Evolutionary conservation across 1,140 invertebrate species (phyloP).

Genomic region (Caenorhabditis latens): DNA sequence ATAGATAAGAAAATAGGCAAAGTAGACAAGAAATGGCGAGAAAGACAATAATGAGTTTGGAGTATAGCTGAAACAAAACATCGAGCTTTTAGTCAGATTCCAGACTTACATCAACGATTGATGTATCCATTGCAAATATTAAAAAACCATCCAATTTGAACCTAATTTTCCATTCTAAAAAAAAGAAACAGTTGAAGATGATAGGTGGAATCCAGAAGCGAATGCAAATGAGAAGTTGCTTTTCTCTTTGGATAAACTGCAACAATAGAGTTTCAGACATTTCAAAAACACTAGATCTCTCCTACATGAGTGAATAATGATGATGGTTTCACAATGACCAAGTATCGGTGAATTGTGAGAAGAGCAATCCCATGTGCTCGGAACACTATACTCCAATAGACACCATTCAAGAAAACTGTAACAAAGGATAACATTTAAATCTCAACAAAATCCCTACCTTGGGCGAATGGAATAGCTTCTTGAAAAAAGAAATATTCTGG

Average conservation of each 20-base stretch:
- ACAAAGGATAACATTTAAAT: not conserved
- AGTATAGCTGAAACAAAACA: too few species aligned
- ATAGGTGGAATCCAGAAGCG: not conserved
- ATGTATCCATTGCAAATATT: too few species aligned
- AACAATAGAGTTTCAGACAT: not conserved
- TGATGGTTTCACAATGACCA: not conserved
- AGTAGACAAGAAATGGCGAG: too few species aligned
- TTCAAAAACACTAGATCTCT: not conserved
- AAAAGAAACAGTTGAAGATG: not conserved
- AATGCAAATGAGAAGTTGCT: not conserved
- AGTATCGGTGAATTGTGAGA: slow-evolving; percentile 2
- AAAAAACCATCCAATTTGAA: not conserved
- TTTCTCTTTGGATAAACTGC: not conserved
- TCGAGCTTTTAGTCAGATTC: too few species aligned
- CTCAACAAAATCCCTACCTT: not conserved
- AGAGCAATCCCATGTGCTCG: not conserved
- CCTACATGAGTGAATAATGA: not conserved
- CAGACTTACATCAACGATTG: too few species aligned
- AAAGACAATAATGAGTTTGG: too few species aligned
- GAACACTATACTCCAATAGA: not conserved
- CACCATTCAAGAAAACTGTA: slow-evolving; percentile 22
- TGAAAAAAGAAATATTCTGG: not conserved
- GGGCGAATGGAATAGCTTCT: not conserved
- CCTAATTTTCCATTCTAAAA: not conserved
- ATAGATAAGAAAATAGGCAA: too few species aligned